Evolutionary conservation across 2,888 invertebrate species (phyloP).

Genomic region (Pristionchus mayeri): DNA sequence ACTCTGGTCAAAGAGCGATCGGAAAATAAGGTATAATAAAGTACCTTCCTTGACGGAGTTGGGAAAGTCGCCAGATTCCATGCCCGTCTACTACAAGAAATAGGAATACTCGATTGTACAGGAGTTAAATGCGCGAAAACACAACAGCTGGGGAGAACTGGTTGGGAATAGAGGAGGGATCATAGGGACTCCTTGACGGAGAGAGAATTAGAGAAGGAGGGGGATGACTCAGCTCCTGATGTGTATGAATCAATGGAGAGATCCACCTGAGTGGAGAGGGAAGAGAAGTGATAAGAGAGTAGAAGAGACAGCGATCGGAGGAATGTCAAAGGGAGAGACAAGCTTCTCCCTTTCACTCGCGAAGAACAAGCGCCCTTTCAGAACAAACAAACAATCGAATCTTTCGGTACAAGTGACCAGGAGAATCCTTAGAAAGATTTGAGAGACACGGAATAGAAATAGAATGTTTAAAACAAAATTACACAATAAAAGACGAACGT

Average conservation of each 20-base stretch:
- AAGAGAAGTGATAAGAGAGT: conserved; percentile 21
- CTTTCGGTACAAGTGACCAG: conserved; percentile 17
- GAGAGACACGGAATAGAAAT: neutral
- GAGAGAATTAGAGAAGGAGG: conserved; percentile 37
- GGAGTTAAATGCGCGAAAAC: conserved; percentile 33
- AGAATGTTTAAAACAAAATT: neutral
- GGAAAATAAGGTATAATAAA: no score
- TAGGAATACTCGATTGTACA: neutral
- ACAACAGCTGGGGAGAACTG: conserved; percentile 19
- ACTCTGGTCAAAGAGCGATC: no score
- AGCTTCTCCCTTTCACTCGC: conserved; percentile 20
- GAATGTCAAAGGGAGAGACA: conserved; percentile 30
- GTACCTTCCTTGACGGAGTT: conserved; percentile 38
- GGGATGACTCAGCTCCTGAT: conserved; percentile 38
- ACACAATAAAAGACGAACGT: neutral
- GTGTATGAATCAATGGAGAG: conserved; percentile 46
- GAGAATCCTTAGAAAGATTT: neutral
- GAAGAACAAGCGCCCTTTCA: conserved; percentile 22
- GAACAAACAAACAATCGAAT: conserved; percentile 21
- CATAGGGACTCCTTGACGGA: neutral
- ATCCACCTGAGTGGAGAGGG: neutral
- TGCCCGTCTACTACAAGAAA: neutral
- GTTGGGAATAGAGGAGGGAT: conserved; percentile 12
- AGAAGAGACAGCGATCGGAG: neutral
- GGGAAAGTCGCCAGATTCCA: conserved; percentile 29